Base-by-base conservation (phyloP, 2,888 invertebrate genomes). In the Hemicrepidius hirtus region DNA sequence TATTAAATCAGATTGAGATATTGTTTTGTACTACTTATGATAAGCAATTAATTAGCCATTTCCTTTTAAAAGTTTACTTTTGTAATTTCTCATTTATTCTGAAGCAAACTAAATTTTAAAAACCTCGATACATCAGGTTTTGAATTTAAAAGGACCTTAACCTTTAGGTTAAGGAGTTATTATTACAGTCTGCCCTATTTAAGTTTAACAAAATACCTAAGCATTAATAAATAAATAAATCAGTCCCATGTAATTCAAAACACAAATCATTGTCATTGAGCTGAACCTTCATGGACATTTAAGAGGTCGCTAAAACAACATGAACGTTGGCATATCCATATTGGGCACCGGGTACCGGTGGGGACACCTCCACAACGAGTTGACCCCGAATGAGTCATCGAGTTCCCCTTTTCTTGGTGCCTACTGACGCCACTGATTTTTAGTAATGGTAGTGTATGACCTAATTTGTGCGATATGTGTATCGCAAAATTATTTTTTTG, bases 311-410 rank as follows among this genome's bases (percentile, higher is more conserved):
- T 62, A 68, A 60, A 66, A 50, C 57, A 49, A 40, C 40, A 64
- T 68, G 32, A 50, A 68, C 63, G 46, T 62, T 57, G 59, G 20
- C 53, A 37, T 49, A 40, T 53, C 73, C 73, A 73, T 73, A 73
- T 73, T 64, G 68, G 73, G 21, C 40, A 35, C 44, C 60, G 6
- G 13, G 53, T 40, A 60, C 24, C 68, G 68, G 59, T 68, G 60
- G 63, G 65, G 60, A 62, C 69, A 73, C 73, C 69, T 73, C 73
- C 68, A 53, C 73, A 57, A 24, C 50, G 49, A 40, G 44, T 28
- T 66, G 69, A 69, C 73, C 73, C 66, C 68, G 57, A 73, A 69
- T 73, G 73, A 73, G 24, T 73, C 73, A 73, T 49, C 63, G n/a
- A 18, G n/a, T 32, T 35, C 65, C 50, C 60, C 41, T 16, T 44